Evolutionary conservation across 2,797 vertebrate species (phyloP), one percentile per base, ranked within the genome.

Genomic region (Malurus splendens): DNA sequence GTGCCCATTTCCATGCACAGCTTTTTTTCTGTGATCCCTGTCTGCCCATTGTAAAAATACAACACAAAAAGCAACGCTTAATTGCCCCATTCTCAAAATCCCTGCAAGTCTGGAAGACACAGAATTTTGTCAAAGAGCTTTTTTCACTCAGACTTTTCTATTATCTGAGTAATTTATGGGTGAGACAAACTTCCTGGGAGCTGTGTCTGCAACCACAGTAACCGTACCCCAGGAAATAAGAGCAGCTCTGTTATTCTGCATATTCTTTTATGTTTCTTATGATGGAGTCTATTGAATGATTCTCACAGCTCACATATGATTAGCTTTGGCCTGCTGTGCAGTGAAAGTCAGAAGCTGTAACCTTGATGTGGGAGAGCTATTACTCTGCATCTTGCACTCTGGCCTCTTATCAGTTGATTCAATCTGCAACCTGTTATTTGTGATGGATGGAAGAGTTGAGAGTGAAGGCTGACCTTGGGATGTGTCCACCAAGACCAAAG

Each of bases 361-460:
- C 86, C 70, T 82, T 86, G 72, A 28, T 50, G 33, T 32, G 51
- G 82, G 61, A 86, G 44, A 80, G 90, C 87, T 74, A 25, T 92
- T 60, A 67, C 56, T 60, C 56, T 87, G 82, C 65, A 45, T 68
- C 70, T 44, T 88, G 83, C 81, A 54, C 87, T 88, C 67, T 71
- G 81, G 71, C 90, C 86, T 76, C 61, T 74, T 33, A 64, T 20
- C 87, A 57, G 62, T 44, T 47, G 77, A 56, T 91, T 73, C 86
- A 79, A 70, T 76, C 80, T 89, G 82, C 32, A 89, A 14, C 39
- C 59, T 91, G 82, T 82, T 92, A 66, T 65, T 92, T 80, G 59
- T 86, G 86, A 84, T 73, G 66, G 92, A 81, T 89, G 82, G 62
- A 65, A 16, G 9, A 10, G 56, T 33, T 64, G 67, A 17, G 65